phyloP scores from a whole-genome alignment of 2,113 vertebrate species.

The Probosciger aterrimus region DNA sequence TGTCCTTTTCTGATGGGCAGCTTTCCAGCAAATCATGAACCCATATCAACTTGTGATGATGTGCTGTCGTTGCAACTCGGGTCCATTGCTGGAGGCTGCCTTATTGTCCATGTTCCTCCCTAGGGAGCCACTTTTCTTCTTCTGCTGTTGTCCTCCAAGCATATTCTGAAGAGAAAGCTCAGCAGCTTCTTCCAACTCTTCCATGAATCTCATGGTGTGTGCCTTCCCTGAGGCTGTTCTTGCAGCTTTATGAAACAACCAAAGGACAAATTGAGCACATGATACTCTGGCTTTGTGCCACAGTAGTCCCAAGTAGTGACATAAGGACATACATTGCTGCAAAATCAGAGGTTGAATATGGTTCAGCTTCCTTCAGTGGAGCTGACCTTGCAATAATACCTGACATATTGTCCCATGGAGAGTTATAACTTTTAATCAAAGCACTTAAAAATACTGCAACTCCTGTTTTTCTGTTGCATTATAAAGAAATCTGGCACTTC shows the following conservation, averaged over 20 bases:
- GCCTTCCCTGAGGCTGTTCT: background rate
- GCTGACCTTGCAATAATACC: constrained; percentile 4
- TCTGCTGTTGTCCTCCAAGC: background rate
- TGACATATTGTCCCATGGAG: background rate
- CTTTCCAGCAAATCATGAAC: background rate
- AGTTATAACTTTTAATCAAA: background rate
- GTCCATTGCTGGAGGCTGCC: background rate
- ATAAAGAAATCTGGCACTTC: background rate
- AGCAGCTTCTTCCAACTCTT: background rate
- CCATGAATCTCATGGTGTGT: background rate
- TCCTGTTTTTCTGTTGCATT: background rate
- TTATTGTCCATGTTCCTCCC: background rate
- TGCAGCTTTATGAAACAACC: background rate
- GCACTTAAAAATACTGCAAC: background rate
- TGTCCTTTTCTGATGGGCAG: background rate
- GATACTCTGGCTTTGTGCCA: background rate
- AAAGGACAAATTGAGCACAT: background rate
- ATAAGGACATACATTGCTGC: background rate
- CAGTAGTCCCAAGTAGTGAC: background rate
- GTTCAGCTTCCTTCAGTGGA: background rate
- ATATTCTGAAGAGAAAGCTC: background rate
- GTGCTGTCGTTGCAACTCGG: background rate
- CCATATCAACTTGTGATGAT: rapidly evolving
- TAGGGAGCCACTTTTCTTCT: background rate
- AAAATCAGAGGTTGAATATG: background rate